phyloP scores from a whole-genome alignment of 2,888 invertebrate species.

The Caenorhabditis afra region DNA sequence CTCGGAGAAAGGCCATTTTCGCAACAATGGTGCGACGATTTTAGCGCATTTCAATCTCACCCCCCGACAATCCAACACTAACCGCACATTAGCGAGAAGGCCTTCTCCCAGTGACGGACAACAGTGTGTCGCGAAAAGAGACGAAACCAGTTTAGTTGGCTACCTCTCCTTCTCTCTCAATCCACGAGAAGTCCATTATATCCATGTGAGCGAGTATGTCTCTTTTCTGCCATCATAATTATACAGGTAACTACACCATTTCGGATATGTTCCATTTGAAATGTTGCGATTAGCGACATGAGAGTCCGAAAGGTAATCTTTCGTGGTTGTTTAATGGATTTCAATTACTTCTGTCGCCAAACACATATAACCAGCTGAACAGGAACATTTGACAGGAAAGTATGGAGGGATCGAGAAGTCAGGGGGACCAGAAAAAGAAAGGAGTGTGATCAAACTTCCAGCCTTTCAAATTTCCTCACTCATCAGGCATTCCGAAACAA shows the following conservation, averaged over 20 bases:
- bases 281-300: conserved; percentile 60
- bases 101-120: neutral
- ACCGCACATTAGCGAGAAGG: conserved; percentile 31
- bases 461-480: too few species aligned
- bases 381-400: conserved; percentile 24
- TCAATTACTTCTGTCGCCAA: conserved; percentile 45
- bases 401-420: neutral
- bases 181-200: conserved; percentile 61
- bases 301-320: conserved; percentile 46
- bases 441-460: neutral
- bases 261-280: conserved; percentile 60
- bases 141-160: conserved; percentile 57
- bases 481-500: too few species aligned
- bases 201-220: conserved; percentile 26
- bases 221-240: conserved; percentile 51
- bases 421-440: neutral
- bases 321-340: conserved; percentile 60
- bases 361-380: conserved; percentile 18
- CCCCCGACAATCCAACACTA: neutral
- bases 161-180: neutral
- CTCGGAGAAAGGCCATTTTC: conserved; percentile 29
- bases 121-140: conserved; percentile 1
- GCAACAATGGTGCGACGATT: conserved; percentile 48
- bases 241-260: conserved; percentile 61
- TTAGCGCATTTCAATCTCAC: conserved; percentile 32